These are phyloP conservation scores for Rhizoglyphus robini DNA, from an alignment of 1,140 invertebrate species.

Conservation along the genomic window DNA sequence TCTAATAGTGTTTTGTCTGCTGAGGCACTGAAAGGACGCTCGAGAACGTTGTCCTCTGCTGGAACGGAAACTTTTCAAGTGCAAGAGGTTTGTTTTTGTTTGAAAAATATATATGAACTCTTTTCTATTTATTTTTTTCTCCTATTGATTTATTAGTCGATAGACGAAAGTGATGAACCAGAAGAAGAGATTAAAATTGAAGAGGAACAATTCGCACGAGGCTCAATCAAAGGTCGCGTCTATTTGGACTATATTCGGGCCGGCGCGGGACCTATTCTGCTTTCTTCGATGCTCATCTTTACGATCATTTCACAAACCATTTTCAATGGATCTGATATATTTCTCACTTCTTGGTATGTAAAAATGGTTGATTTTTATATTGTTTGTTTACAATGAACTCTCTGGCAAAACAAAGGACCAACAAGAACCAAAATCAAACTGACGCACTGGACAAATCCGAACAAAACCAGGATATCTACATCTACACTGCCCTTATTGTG, in stretches of 20 bases:
- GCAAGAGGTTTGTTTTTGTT: too few relatives aligned
- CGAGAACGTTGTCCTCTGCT: not conserved
- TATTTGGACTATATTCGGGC: slow-evolving; percentile 18
- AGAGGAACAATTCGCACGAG: slow-evolving; percentile 13
- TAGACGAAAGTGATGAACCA: slow-evolving; percentile 1
- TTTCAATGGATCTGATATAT: slow-evolving; percentile 19
- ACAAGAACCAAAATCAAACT: slow-evolving; percentile 12
- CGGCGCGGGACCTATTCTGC: not conserved
- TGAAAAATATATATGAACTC: too few relatives aligned
- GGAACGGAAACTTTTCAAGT: not conserved
- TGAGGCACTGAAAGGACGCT: not conserved
- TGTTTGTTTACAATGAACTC: not conserved
- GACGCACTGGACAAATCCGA: not conserved
- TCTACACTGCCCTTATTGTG: slow-evolving; percentile 34
- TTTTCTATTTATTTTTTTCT: not conserved
- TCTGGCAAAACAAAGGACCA: too few relatives aligned
- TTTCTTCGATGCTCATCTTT: not conserved
- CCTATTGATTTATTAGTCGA: not conserved
- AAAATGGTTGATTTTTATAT: not conserved
- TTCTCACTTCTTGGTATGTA: slow-evolving; percentile 11
- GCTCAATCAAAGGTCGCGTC: slow-evolving; percentile 15
- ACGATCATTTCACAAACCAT: slow-evolving; percentile 18
- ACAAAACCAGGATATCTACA: slow-evolving; percentile 17
- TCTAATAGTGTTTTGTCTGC: not conserved
- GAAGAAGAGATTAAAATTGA: slow-evolving; percentile 15